Evolutionary conservation across 1,140 invertebrate species (phyloP), one percentile per base, ranked within the genome.

Genomic region (Drosophila triauraria): DNA sequence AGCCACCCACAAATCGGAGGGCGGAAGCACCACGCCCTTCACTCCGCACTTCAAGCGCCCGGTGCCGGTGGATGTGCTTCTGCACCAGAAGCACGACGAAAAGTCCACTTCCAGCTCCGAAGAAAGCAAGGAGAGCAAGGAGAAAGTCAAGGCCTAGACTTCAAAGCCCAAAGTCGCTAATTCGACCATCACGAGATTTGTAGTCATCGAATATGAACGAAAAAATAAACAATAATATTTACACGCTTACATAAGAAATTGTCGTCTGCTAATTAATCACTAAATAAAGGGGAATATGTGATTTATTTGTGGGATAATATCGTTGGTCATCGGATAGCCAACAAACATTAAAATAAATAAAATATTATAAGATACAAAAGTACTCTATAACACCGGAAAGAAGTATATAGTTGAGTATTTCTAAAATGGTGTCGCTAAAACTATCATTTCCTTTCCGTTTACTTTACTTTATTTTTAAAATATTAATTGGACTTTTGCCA

Each of bases 31-130:
- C 23, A 77, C 63, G 0, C 61, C 78, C 17, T 38, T 51, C 32
- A 56, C 63, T 10, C 56, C 78, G 27, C 70, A 77, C 17, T 46
- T 72, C n/a, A 78, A 74, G 51, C 85, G 64, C 23, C 85, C 85
- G 9, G 76, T 82, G 27, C 75, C 85, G 5, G 85, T 90, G 9
- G 67, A 75, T 7, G 81, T 80, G 10, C 50, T 90, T 4, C 74
- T 90, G 47, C 75, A 78, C 58, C 75, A 82, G 47, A 27, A 88
- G 46, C 23, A 65, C 0, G 9, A 27, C 0, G 46, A 40, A 0
- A 61, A 68, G 20, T 2, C 61, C 32, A 30, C 47, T 12, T 27
- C 46, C 44, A 77, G 80, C 62, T 80, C 84, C 3, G 62, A 76
- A 17, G 68, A 80, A 53, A 69, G 59, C 51, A 65, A 82, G 54